Evolutionary conservation across 2,888 invertebrate genomes (phyloP), one percentile per base, ranked within the genome.

Genomic region (Stenotaenia linearis): DNA sequence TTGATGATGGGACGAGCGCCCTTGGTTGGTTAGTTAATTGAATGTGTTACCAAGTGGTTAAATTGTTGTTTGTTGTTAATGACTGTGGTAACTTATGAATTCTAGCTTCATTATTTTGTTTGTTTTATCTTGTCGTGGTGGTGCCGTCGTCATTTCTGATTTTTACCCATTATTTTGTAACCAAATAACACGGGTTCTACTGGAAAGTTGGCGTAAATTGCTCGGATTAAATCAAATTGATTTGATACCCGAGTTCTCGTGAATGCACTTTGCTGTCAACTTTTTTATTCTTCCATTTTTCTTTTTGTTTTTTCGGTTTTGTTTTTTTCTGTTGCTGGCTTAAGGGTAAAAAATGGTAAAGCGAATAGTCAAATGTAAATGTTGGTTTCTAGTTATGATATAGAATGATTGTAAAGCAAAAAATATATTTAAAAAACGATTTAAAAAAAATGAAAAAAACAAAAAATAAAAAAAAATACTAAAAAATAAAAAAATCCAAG

Each of bases 1-100:
- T 80, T 76, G 75, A 78, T 76, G 35, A 79, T 32, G n/a, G n/a
- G n/a, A n/a, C n/a, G n/a, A n/a, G 80, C 50, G 80, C 35, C 79
- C 76, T 79, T n/a, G n/a, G n/a, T n/a, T n/a, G n/a, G n/a, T n/a
- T n/a, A n/a, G n/a, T n/a, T n/a, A n/a, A n/a, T n/a, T n/a, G n/a
- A n/a, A n/a, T 79, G 79, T 80, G 80, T 80, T 80, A 80, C 79
- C 75, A 79, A 79, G 79, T 80, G 80, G 79, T 80, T 79, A 78
- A 45, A 80, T 78, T 80, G 80, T 80, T 80, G 78, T 78, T 45
- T 45, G 56, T 80, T 80, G 61, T 80, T 79, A 79, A 25, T 74
- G 32, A 28, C 76, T 76, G 76, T 76, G 76, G 76, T 45, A 45
- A 45, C 45, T 45, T 7, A 4, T 15, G 5, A 7, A 45, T 45